Evolutionary conservation across 2,888 invertebrate species (phyloP).

Genomic region (Dasysyrphus tricinctus): DNA sequence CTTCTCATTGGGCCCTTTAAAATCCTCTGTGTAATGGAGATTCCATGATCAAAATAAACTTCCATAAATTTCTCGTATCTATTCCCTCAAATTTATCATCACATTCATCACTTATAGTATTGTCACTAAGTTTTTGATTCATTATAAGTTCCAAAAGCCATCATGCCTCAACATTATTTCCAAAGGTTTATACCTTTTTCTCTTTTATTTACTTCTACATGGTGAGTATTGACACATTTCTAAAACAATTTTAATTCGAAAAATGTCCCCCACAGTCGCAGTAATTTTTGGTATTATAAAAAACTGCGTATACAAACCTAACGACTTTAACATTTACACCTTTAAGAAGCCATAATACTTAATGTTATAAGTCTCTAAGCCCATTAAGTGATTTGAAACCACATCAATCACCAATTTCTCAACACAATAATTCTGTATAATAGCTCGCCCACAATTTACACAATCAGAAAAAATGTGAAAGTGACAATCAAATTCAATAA

Average conservation of each 20-base stretch:
- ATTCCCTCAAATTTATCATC: not conserved
- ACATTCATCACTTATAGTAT: slow-evolving; percentile 18
- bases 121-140: slow-evolving; percentile 24
- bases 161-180: not conserved
- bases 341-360: slow-evolving; percentile 54
- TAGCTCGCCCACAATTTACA: slow-evolving; percentile 53
- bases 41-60: not conserved
- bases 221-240: slow-evolving; percentile 23
- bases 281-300: not conserved
- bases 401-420: slow-evolving; percentile 67
- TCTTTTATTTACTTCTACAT: not conserved
- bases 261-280: not conserved
- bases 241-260: not conserved
- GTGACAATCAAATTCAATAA: slow-evolving; percentile 73
- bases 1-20: not conserved
- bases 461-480: slow-evolving; percentile 42
- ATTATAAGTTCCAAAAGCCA: not conserved
- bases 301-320: slow-evolving; percentile 2
- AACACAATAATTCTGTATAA: slow-evolving; percentile 27
- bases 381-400: slow-evolving; percentile 60
- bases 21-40: not conserved
- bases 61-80: not conserved
- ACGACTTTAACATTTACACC: slow-evolving; percentile 62
- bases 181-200: slow-evolving; percentile 3
- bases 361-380: slow-evolving; percentile 38